These are phyloP conservation scores for Ochotona curzoniae DNA, from an alignment of 2,113 vertebrate species.

Conservation along the genomic window DNA sequence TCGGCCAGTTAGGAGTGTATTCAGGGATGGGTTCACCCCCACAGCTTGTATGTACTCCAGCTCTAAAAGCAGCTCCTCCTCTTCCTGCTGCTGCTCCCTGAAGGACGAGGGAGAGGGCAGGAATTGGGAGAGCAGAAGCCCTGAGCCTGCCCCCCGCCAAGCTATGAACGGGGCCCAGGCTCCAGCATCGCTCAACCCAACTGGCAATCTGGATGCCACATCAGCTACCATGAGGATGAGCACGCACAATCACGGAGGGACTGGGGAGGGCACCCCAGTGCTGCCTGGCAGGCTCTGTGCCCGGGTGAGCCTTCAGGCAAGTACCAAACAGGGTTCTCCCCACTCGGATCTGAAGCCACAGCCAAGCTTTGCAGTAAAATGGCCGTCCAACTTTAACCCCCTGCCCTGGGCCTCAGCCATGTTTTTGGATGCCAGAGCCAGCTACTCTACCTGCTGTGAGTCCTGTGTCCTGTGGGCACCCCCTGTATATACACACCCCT, in stretches of 20 bases:
- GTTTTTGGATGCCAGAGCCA: background rate
- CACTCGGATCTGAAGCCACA: too few relatives aligned
- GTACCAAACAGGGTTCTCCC: background rate
- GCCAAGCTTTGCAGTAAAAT: background rate
- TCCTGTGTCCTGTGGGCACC: background rate
- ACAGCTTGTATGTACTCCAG: rapidly evolving
- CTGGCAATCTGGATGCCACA: rapidly evolving
- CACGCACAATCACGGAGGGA: background rate
- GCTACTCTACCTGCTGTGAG: rapidly evolving
- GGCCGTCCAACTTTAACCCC: background rate
- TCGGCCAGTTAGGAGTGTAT: background rate
- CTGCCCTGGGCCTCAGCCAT: background rate
- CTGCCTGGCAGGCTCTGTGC: background rate
- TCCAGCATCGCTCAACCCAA: background rate
- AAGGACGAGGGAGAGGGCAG: background rate
- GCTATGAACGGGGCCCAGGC: background rate
- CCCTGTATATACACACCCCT: background rate
- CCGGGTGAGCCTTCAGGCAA: background rate
- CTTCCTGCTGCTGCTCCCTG: background rate
- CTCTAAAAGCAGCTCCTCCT: background rate
- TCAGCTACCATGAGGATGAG: rapidly evolving
- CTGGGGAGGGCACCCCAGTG: rapidly evolving
- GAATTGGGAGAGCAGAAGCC: background rate
- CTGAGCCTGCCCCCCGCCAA: background rate
- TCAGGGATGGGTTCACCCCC: rapidly evolving